Evolutionary conservation across 2,888 invertebrate species (phyloP), one percentile per base, ranked within the genome.

Genomic region (Aphodius granarius): DNA sequence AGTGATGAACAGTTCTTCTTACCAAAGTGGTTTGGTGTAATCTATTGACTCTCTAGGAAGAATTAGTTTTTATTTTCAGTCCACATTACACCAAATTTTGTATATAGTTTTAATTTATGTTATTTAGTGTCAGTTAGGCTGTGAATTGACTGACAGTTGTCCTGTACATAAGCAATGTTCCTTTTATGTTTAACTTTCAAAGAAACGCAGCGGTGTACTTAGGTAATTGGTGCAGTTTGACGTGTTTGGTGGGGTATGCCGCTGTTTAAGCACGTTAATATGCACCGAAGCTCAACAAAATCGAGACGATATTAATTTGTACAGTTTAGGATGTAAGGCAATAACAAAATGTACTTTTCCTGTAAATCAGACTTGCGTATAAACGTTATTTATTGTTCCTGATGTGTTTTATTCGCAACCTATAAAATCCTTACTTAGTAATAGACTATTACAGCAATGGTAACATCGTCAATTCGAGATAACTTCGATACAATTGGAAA

Each of bases 291-390:
- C 68, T 68, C 68, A 68, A 68, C 17, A 68, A 68, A 68, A 13
- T n/a, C 20, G n/a, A n/a, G n/a, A n/a, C n/a, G n/a, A n/a, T 6
- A 43, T 43, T 43, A 43, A 43, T 43, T 43, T 43, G 43, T 68
- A 68, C 20, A 68, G 68, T 68, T 9, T 43, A 68, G 68, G n/a
- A 19, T 21, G 20, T 68, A 77, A 82, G 79, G 78, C 79, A 80
- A 79, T 82, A 81, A 82, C 17, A 68, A 68, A 16, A 19, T 65
- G 65, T 65, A 68, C 68, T 68, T 21, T 68, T 20, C 68, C 81
- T 83, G 82, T 82, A 80, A 81, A 81, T 80, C 79, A 81, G 68
- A 80, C 81, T 83, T 82, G 81, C 81, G 82, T 81, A 80, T 81
- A 80, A 81, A 82, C 80, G 81, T 81, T 81, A 76, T 79, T 80